phyloP scores from a whole-genome alignment of 2,888 invertebrate genomes.

The Cylloceria caligata region DNA sequence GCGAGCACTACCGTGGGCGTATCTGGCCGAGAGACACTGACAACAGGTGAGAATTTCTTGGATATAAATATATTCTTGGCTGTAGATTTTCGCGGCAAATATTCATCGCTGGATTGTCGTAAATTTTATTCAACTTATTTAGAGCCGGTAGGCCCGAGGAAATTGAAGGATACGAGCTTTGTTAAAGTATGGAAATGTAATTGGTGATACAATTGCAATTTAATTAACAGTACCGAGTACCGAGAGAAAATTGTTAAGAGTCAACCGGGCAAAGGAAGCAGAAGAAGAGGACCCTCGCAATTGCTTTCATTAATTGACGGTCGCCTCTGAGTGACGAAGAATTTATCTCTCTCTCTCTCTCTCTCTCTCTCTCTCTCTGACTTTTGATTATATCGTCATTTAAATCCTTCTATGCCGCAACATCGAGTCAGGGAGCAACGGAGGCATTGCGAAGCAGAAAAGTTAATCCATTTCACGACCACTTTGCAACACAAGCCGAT shows the following conservation, averaged over 20 bases:
- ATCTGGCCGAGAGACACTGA: too few species aligned
- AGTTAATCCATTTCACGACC: constrained; percentile 66
- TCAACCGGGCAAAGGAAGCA: constrained; percentile 45
- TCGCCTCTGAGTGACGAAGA: constrained; percentile 32
- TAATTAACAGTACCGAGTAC: constrained; percentile 50
- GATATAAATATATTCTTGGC: constrained; percentile 26
- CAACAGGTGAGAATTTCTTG: constrained; percentile 61
- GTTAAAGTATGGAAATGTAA: background rate
- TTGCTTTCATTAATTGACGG: constrained; percentile 59
- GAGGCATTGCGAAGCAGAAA: constrained; percentile 34
- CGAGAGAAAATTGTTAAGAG: constrained; percentile 57
- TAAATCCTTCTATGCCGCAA: constrained; percentile 57
- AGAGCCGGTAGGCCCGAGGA: too few species aligned
- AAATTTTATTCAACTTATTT: too few species aligned
- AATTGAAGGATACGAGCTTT: background rate
- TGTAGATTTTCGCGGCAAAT: background rate
- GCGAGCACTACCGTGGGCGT: background rate
- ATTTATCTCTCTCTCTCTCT: constrained; percentile 14
- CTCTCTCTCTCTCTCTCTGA: background rate
- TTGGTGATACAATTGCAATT: constrained; percentile 48
- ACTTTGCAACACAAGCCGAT: constrained; percentile 66
- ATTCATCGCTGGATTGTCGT: too few species aligned
- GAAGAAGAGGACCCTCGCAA: constrained; percentile 42
- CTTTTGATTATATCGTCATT: constrained; percentile 36
- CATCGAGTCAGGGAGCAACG: constrained; percentile 39